Evolutionary conservation across 2,888 invertebrate species (phyloP), one percentile per base, ranked within the genome.

Genomic region (Eilema caniola): DNA sequence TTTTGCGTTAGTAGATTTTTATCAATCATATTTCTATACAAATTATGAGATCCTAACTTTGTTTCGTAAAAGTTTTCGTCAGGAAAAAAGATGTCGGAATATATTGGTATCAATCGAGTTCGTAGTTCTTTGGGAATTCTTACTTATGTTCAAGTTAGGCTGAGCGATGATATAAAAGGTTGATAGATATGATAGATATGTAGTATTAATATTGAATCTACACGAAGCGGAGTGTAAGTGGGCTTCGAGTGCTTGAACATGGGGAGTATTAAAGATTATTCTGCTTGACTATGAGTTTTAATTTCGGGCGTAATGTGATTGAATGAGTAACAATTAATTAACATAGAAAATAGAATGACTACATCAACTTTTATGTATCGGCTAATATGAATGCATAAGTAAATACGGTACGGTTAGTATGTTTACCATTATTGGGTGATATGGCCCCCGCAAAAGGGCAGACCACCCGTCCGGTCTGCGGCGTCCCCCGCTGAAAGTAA

Each of bases 51-150:
- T 33, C 53, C 31, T 53, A 67, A 67, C 53, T 67, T 62, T 53
- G 20, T 47, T 24, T 24, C 28, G 10, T n/a, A 53, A 11, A 67
- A 67, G 23, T 67, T 53, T 33, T 53, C 53, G 59, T 20, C 41
- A 62, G 25, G 47, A 62, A 67, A 67, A 67, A 62, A 67, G 67
- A 53, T 62, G 61, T 67, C 47, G 16, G 41, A 69, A 63, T 68
- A 63, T 69, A 63, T 69, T 63, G 68, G 37, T 57, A 41, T 41
- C 57, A 69, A 63, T 63, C 16, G 41, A 63, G 11, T 57, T 68
- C 23, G 28, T 69, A 69, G 56, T 57, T 62, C 41, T 57, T 63
- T 41, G 25, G 57, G 59, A 63, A 63, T 63, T 62, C 57, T 68
- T 69, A 68, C 56, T 68, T 68, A 16, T 62, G 57, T 63, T 62